Conservation (phyloP, 2,797 vertebrate genomes). For the Coreius guichenoti region DNA sequence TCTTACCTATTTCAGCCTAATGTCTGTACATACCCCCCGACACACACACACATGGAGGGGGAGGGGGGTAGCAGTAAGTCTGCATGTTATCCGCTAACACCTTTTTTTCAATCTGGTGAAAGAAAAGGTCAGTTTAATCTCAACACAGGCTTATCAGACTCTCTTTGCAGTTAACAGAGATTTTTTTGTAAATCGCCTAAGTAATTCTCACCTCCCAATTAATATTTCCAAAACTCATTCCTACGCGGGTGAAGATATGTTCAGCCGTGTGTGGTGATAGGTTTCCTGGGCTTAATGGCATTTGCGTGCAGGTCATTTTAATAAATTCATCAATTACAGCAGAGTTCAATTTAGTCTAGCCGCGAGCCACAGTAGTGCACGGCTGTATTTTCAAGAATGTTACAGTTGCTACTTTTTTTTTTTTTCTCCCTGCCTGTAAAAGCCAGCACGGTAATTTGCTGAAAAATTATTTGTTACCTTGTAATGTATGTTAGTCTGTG, state of each 20-base stretch:
- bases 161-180: constrained; percentile 65
- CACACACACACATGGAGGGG: neutral
- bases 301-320: constrained; percentile 76
- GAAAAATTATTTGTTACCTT: constrained; percentile 71
- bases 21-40: constrained; percentile 45
- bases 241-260: constrained; percentile 56
- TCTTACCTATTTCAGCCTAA: constrained; percentile 64
- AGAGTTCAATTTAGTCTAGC: constrained; percentile 71
- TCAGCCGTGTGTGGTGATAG: constrained; percentile 56
- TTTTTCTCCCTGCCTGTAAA: constrained; percentile 61
- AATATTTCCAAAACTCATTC: constrained; percentile 66
- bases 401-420: constrained; percentile 54
- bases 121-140: constrained; percentile 70
- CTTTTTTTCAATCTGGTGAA: constrained; percentile 47
- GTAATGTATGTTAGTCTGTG: constrained; percentile 66
- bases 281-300: constrained; percentile 68
- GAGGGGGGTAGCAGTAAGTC: neutral
- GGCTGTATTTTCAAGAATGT: constrained; percentile 68
- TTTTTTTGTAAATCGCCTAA: constrained; percentile 65
- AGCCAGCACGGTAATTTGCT: constrained; percentile 73
- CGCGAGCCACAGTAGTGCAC: constrained; percentile 64
- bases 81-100: constrained; percentile 31
- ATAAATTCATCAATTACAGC: constrained; percentile 78
- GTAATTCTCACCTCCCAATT: constrained; percentile 74
- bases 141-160: constrained; percentile 65